These are phyloP conservation scores for Psittacula derbiana DNA, from an alignment of 2,797 vertebrate genomes.

Conservation along the genomic window DNA sequence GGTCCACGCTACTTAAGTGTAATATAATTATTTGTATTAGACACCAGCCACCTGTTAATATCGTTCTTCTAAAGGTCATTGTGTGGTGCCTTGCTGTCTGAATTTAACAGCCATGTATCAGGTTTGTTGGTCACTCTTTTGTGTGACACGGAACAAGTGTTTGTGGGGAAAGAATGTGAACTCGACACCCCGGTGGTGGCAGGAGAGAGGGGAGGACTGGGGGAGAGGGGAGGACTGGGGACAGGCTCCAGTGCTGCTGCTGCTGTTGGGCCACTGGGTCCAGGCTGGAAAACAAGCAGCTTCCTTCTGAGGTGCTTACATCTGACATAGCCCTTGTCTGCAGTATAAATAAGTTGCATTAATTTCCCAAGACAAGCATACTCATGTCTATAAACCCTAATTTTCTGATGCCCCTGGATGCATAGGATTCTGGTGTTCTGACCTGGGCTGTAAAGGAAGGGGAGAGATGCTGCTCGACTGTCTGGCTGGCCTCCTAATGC, in stretches of 20 bases:
- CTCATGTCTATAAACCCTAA: neutral
- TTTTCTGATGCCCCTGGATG: neutral
- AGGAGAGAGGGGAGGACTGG: neutral
- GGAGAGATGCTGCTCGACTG: neutral
- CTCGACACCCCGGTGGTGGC: neutral
- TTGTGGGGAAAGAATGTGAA: constrained; percentile 73
- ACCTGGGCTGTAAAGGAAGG: neutral
- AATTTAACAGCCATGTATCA: constrained; percentile 68
- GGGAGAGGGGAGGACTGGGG: neutral
- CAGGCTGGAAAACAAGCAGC: neutral
- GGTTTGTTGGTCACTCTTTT: constrained; percentile 75
- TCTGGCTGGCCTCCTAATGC: neutral
- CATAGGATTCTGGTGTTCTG: neutral
- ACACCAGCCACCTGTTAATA: constrained; percentile 87
- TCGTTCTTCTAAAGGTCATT: constrained; percentile 85
- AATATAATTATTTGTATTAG: constrained; percentile 80
- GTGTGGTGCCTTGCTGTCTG: constrained; percentile 77
- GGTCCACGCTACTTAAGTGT: constrained; percentile 76
- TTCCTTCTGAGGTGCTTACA: neutral
- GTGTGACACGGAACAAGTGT: constrained; percentile 70
- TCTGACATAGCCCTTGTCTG: neutral
- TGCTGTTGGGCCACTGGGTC: neutral
- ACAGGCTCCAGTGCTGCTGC: neutral
- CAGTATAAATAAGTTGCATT: neutral
- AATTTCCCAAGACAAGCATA: neutral